Evolutionary conservation across 2,113 vertebrate genomes (phyloP).

Genomic region (Eulacestoma nigropectus): DNA sequence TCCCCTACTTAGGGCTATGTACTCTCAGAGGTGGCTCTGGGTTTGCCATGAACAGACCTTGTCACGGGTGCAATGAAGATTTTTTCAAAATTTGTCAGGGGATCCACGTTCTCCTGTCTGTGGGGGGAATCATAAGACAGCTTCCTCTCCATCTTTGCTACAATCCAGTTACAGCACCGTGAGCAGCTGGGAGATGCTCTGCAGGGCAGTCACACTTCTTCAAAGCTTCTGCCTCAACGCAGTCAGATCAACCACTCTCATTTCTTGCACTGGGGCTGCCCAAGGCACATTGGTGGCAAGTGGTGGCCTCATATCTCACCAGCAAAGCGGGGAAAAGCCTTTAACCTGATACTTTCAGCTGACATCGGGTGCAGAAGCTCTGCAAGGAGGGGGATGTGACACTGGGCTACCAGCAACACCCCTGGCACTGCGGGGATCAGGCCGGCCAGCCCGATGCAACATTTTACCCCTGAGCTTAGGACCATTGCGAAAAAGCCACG

Average conservation of each 20-base stretch:
- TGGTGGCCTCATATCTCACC: background rate
- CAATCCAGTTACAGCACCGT: fast-evolving
- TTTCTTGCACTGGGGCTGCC: background rate
- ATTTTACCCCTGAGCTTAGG: background rate
- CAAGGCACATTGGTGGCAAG: background rate
- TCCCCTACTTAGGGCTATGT: background rate
- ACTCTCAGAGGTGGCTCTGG: background rate
- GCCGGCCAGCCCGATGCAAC: fast-evolving
- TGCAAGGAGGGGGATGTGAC: background rate
- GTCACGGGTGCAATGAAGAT: background rate
- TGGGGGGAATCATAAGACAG: background rate
- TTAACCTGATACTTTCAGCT: background rate
- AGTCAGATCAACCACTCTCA: background rate
- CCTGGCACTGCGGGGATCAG: background rate
- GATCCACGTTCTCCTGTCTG: background rate
- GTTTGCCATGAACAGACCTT: background rate
- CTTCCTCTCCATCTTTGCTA: background rate
- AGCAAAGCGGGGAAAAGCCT: background rate
- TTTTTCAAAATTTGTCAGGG: background rate
- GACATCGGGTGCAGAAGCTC: fast-evolving
- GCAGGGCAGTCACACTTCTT: background rate
- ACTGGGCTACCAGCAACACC: background rate
- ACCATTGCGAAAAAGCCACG: background rate
- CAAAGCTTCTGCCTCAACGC: background rate
- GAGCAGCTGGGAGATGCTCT: background rate